Conservation (phyloP, 2,797 vertebrate species). For the Champsocephalus esox region DNA sequence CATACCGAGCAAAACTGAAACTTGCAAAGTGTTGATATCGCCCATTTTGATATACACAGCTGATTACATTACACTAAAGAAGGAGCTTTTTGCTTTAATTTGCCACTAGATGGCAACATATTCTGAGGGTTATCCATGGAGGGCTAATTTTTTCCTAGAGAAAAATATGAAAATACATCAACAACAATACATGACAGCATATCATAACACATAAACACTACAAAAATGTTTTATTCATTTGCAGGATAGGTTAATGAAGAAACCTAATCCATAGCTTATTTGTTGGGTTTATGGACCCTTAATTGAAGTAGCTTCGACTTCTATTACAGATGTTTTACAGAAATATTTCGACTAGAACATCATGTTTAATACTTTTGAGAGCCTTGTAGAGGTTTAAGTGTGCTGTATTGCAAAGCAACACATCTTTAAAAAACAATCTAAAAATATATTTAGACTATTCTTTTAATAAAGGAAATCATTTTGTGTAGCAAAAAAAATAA, state of each 20-base stretch:
- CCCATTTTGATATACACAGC: background rate
- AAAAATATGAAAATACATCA: too few relatives aligned
- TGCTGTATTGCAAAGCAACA: too few relatives aligned
- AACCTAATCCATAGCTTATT: background rate
- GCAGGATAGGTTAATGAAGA: background rate
- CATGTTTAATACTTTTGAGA: background rate
- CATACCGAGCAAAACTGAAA: background rate
- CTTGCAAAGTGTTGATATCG: background rate
- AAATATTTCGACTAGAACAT: background rate
- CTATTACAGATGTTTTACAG: background rate
- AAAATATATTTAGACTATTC: too few relatives aligned
- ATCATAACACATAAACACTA: too few relatives aligned
- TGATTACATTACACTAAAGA: background rate
- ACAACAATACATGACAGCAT: too few relatives aligned
- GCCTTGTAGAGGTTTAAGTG: background rate
- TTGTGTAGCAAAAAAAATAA: too few relatives aligned
- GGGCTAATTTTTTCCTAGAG: too few relatives aligned
- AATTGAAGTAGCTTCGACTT: background rate
- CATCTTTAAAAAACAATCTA: too few relatives aligned
- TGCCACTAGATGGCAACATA: slow-evolving; percentile 18
- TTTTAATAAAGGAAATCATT: too few relatives aligned
- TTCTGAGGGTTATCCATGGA: too few relatives aligned
- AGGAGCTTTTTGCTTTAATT: background rate
- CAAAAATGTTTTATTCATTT: background rate
- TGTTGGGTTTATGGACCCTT: background rate